phyloP scores from a whole-genome alignment of 2,797 vertebrate species.

The Thunnus albacares region DNA sequence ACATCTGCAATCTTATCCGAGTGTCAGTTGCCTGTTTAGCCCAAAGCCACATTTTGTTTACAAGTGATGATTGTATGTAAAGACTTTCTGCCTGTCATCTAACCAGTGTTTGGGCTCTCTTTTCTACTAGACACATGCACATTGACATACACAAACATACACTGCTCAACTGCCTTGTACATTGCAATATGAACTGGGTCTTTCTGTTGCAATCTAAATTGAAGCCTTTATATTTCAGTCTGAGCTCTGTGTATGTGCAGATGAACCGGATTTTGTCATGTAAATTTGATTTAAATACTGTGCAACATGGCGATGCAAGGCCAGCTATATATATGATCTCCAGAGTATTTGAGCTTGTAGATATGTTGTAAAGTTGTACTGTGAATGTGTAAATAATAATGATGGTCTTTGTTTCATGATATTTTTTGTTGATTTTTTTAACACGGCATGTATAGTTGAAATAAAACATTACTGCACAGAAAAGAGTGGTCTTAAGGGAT shows the following conservation, averaged over 20 bases:
- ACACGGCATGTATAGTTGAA: conserved; percentile 99
- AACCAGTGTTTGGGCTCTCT: conserved; percentile 79
- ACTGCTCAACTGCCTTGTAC: conserved; percentile 97
- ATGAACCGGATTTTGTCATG: conserved; percentile 93
- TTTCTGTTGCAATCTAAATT: conserved; percentile 96
- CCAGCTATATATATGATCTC: conserved; percentile 92
- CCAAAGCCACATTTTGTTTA: conserved; percentile 88
- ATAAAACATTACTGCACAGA: conserved; percentile 96
- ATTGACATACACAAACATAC: conserved; percentile 80
- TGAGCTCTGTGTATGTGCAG: conserved; percentile 93
- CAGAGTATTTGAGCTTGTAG: conserved; percentile 98
- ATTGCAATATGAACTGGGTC: conserved; percentile 95
- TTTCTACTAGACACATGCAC: conserved; percentile 79
- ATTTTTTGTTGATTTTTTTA: conserved; percentile 91
- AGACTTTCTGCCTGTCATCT: conserved; percentile 78
- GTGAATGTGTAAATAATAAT: conserved; percentile 99
- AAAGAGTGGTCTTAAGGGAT: conserved; percentile 20
- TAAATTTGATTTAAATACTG: conserved; percentile 95
- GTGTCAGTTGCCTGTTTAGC: conserved; percentile 79
- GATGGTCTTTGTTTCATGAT: conserved; percentile 89
- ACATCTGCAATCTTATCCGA: conserved; percentile 60
- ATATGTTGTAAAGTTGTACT: conserved; percentile 99
- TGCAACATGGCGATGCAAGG: conserved; percentile 92
- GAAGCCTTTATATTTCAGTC: conserved; percentile 95
- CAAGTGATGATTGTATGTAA: conserved; percentile 87